Evolutionary conservation across 2,888 invertebrate genomes (phyloP).

Genomic region (Nomada ruficornis): DNA sequence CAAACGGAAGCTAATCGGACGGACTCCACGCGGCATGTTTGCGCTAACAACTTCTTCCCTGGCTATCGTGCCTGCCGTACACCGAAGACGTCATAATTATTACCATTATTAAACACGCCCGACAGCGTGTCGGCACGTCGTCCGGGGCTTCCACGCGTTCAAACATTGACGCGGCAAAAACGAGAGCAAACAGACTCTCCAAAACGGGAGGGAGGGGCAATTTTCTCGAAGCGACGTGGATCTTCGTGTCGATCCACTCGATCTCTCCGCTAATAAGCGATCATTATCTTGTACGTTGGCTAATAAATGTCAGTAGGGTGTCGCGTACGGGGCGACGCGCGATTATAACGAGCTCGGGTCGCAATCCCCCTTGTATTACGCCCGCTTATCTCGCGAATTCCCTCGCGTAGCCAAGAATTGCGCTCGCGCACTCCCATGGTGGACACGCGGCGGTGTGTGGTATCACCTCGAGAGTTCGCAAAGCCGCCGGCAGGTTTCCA

Average conservation of each 20-base stretch:
- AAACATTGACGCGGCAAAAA: background rate
- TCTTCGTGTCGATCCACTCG: conserved; percentile 2
- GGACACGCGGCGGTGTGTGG: conserved; percentile 7
- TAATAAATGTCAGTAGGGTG: conserved; percentile 30
- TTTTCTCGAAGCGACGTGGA: background rate
- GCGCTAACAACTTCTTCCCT: background rate
- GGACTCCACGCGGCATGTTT: background rate
- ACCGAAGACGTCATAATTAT: conserved; percentile 3
- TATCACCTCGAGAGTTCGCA: conserved; percentile 49
- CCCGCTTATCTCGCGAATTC: conserved; percentile 18
- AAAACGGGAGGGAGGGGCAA: background rate
- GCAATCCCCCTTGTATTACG: background rate
- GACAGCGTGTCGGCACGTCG: background rate
- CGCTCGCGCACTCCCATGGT: background rate
- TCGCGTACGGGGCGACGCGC: conserved; percentile 7
- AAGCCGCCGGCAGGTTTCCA: conserved; percentile 79
- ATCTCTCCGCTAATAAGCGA: conserved; percentile 24
- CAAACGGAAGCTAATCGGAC: background rate
- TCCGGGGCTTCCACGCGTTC: background rate
- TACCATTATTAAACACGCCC: background rate
- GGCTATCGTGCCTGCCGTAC: too few relatives aligned
- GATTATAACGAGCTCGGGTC: conserved; percentile 21
- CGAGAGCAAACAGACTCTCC: background rate
- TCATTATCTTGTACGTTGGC: conserved; percentile 24
- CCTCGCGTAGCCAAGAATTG: conserved; percentile 1